A percentile compares a stretch with the other conserved stretches of the same genome.
Conservation (phyloP, 2,113 vertebrate species). For the Lepus europaeus region DNA sequence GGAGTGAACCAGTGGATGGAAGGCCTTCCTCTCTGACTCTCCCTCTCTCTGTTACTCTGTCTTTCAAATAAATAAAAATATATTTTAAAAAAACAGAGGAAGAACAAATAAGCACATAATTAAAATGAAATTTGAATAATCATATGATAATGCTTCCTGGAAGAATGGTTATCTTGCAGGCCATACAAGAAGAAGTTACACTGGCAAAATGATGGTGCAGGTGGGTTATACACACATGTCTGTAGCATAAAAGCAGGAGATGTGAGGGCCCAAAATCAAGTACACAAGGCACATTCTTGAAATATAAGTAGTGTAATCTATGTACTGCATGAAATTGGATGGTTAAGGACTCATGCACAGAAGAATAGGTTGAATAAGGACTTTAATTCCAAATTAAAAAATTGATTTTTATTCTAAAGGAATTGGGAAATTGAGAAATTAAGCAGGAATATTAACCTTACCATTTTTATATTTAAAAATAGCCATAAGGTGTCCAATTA, state of each 20-base stretch:
- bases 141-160: slow-evolving; percentile 11
- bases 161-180: slow-evolving; percentile 4
- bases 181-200: neutral
- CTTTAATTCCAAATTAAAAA: neutral
- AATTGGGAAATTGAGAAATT: neutral
- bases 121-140: slow-evolving; percentile 20
- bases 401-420: slow-evolving; percentile 34
- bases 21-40: no score
- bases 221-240: neutral
- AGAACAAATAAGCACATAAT: neutral
- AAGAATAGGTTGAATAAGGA: neutral
- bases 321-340: neutral
- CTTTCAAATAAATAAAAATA: no score
- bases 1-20: no score
- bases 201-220: neutral
- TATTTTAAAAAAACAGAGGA: no score
- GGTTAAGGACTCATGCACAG: neutral
- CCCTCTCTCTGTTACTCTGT: no score
- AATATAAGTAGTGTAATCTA: neutral
- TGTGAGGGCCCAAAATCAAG: neutral
- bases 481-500: neutral
- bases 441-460: slow-evolving; percentile 16
- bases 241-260: neutral
- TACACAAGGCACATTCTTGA: neutral
- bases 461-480: slow-evolving; percentile 48